Percentiles rank a stretch among this genome's conserved stretches.
Evolutionary conservation across 53 echinoderm and acorn worm species (phyloP).

Genomic region (Antedon mediterranea): DNA sequence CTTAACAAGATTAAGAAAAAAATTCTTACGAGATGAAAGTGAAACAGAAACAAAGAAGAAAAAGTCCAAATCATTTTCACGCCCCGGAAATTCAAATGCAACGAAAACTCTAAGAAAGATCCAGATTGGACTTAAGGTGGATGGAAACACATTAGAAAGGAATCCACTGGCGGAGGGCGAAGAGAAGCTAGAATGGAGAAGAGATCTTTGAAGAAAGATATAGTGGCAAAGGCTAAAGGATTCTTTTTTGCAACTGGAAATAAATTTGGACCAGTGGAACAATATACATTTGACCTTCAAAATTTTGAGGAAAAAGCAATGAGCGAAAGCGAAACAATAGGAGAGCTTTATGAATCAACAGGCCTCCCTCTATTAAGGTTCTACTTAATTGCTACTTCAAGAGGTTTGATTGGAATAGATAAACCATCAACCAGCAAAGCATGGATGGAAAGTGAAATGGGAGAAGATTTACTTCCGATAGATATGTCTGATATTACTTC

Average conservation of each 20-base stretch:
- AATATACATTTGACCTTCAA: slow-evolving; percentile 7
- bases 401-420: too few relatives aligned
- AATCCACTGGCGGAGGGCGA: slow-evolving; percentile 8
- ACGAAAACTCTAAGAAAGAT: not conserved
- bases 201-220: not conserved
- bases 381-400: too few relatives aligned
- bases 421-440: too few relatives aligned
- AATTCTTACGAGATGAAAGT: too few relatives aligned
- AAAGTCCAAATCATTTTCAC: not conserved
- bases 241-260: slow-evolving; percentile 11
- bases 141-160: slow-evolving; percentile 10
- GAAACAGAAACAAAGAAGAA: not conserved
- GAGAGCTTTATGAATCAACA: slow-evolving; percentile 11
- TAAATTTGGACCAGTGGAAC: not conserved
- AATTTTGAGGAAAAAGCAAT: slow-evolving; percentile 7
- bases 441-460: too few relatives aligned
- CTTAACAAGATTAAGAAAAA: too few relatives aligned
- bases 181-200: slow-evolving; percentile 9
- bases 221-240: not conserved
- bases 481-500: too few relatives aligned
- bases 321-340: not conserved
- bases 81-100: slow-evolving; percentile 12
- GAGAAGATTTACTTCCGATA: too few relatives aligned
- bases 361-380: slow-evolving; percentile 10
- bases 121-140: slow-evolving; percentile 6